Conservation (phyloP, 1,140 invertebrate species). For the Prorops nasuta region DNA sequence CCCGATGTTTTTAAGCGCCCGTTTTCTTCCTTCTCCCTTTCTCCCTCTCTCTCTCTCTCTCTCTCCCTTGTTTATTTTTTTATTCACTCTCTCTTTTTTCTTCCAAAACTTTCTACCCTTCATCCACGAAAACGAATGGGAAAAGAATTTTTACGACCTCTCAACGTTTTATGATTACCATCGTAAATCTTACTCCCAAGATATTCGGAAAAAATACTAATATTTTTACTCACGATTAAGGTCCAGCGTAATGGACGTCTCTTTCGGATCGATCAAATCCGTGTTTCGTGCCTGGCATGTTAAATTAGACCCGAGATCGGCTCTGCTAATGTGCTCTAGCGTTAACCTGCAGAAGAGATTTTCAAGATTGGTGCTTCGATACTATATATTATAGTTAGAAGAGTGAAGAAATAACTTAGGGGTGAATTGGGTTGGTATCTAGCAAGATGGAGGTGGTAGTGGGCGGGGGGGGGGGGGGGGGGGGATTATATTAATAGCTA, state of each 20-base stretch:
- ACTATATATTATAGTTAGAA: background rate
- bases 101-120: background rate
- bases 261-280: constrained; percentile 71
- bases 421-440: too few relatives aligned
- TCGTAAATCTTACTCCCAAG: too few relatives aligned
- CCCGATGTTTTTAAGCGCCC: constrained; percentile 20
- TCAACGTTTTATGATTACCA: too few relatives aligned
- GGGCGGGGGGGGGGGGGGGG: too few relatives aligned
- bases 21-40: constrained; percentile 13
- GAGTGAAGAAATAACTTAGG: too few relatives aligned
- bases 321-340: constrained; percentile 69
- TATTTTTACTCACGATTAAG: constrained; percentile 73
- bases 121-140: background rate
- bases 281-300: constrained; percentile 85
- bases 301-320: constrained; percentile 79
- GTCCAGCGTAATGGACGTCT: constrained; percentile 73
- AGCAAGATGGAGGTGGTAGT: too few relatives aligned
- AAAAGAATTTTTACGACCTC: constrained; percentile 6
- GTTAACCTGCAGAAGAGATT: constrained; percentile 57
- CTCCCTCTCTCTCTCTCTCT: background rate
- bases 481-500: background rate
- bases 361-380: background rate
- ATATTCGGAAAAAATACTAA: too few relatives aligned
- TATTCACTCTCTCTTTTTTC: background rate
- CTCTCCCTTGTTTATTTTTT: background rate